Evolutionary conservation across 1,140 invertebrate species (phyloP).

Genomic region (Meloidogyne exigua): DNA sequence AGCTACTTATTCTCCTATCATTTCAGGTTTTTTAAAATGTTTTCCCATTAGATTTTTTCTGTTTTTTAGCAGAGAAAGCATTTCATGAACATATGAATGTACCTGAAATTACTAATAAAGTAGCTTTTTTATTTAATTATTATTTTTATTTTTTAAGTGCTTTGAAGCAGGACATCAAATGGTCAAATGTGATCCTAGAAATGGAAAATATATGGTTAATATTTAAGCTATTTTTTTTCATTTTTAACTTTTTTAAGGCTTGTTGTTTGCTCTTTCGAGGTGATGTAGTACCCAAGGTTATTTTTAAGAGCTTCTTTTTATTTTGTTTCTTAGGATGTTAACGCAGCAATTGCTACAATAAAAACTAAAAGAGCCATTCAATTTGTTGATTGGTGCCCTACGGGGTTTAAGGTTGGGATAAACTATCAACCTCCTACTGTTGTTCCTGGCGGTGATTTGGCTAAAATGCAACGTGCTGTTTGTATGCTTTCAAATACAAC

Average conservation of each 20-base stretch:
- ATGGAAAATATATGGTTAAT: slow-evolving; percentile 79
- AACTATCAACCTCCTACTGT: slow-evolving; percentile 60
- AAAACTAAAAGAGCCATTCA: slow-evolving; percentile 80
- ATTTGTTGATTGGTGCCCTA: slow-evolving; percentile 82
- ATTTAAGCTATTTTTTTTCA: background rate
- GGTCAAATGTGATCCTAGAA: slow-evolving; percentile 84
- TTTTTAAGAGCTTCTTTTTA: slow-evolving; percentile 3
- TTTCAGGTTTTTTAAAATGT: slow-evolving; percentile 35
- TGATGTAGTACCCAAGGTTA: slow-evolving; percentile 74
- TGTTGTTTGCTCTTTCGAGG: slow-evolving; percentile 78
- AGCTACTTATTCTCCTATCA: slow-evolving; percentile 65
- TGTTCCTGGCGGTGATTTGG: slow-evolving; percentile 62
- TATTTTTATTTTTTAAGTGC: background rate
- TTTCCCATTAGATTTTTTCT: slow-evolving; percentile 70
- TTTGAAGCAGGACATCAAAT: slow-evolving; percentile 77
- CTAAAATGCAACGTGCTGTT: slow-evolving; percentile 65
- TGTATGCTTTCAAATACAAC: slow-evolving; percentile 81
- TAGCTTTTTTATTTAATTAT: background rate
- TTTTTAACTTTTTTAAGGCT: slow-evolving; percentile 37
- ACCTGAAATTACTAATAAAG: slow-evolving; percentile 76
- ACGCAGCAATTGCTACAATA: slow-evolving; percentile 79
- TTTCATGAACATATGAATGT: slow-evolving; percentile 80
- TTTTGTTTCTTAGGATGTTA: slow-evolving; percentile 70
- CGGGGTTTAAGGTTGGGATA: slow-evolving; percentile 64
- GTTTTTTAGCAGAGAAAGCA: slow-evolving; percentile 79